phyloP scores from a whole-genome alignment of 1,140 invertebrate genomes.

The Drosophila pandora region DNA sequence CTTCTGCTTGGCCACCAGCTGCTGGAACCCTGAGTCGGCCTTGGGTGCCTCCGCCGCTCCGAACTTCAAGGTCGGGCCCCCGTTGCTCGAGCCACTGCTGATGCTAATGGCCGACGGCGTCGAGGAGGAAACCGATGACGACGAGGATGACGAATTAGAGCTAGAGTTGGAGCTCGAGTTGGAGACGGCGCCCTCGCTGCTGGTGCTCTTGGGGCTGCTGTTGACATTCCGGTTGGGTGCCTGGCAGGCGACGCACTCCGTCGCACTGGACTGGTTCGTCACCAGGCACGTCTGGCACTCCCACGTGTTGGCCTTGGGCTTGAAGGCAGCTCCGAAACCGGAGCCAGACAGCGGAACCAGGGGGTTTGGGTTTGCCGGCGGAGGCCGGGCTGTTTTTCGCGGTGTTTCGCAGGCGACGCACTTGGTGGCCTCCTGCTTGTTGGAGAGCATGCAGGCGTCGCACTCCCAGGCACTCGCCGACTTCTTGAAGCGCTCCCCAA shows the following conservation, averaged over 20 bases:
- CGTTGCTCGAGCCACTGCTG: conserved; percentile 46
- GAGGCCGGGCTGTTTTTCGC: background rate
- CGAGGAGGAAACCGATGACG: background rate
- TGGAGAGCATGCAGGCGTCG: conserved; percentile 87
- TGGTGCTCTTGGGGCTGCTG: background rate
- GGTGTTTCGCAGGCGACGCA: conserved; percentile 86
- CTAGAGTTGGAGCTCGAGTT: background rate
- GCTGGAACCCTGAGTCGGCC: conserved; percentile 66
- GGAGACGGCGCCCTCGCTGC: background rate
- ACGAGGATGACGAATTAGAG: background rate
- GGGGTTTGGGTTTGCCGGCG: conserved; percentile 4
- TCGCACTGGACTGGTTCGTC: conserved; percentile 85
- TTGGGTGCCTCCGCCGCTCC: conserved; percentile 21
- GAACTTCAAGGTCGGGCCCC: conserved; percentile 30
- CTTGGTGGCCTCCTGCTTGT: conserved; percentile 85
- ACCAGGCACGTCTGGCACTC: conserved; percentile 87
- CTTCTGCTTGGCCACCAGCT: conserved; percentile 82
- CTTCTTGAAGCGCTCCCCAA: conserved; percentile 86
- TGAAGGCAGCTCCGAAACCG: conserved; percentile 86
- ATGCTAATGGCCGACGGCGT: conserved; percentile 15
- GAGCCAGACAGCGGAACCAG: background rate
- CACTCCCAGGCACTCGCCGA: conserved; percentile 87
- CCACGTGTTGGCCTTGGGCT: conserved; percentile 85
- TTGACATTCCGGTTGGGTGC: conserved; percentile 41
- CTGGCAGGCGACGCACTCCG: conserved; percentile 85